These are phyloP conservation scores for Laspeyria flexula DNA, from an alignment of 2,888 invertebrate genomes.

Conservation along the genomic window DNA sequence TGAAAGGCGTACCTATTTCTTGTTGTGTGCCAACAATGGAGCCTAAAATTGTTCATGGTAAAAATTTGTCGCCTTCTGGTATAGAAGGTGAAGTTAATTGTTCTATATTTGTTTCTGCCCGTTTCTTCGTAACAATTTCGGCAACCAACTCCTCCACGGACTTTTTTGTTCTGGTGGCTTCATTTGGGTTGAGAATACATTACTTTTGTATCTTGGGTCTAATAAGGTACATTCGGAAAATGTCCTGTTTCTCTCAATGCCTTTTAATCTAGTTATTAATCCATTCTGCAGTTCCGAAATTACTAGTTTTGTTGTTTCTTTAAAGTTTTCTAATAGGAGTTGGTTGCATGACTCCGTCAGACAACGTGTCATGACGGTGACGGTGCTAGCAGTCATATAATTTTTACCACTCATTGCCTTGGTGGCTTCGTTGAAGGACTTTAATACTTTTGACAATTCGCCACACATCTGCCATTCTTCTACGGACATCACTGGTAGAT, in stretches of 20 bases:
- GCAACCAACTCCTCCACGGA: slow-evolving; percentile 1
- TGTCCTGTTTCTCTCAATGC: not conserved
- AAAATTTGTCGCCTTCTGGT: slow-evolving; percentile 7
- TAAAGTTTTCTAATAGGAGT: slow-evolving; percentile 10
- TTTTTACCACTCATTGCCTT: slow-evolving; percentile 38
- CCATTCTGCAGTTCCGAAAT: not conserved
- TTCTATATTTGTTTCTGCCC: not conserved
- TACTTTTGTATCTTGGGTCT: slow-evolving; percentile 1
- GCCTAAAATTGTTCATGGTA: slow-evolving; percentile 6
- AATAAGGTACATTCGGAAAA: not conserved
- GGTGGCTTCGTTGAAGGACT: slow-evolving; percentile 44
- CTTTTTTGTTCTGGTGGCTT: slow-evolving; percentile 3
- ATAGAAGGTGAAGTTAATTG: not conserved
- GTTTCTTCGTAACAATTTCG: not conserved
- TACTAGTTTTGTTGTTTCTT: not conserved
- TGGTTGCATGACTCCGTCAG: slow-evolving; percentile 23
- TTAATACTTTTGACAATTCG: slow-evolving; percentile 30
- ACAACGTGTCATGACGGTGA: slow-evolving; percentile 34
- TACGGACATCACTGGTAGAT: slow-evolving; percentile 19
- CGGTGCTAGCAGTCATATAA: slow-evolving; percentile 34
- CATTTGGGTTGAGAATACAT: not conserved
- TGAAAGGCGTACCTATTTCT: slow-evolving; percentile 22
- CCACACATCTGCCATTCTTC: slow-evolving; percentile 33
- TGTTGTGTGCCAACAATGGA: slow-evolving; percentile 8
- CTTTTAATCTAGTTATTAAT: not conserved